Evolutionary conservation across 2,888 invertebrate genomes (phyloP).

Genomic region (Creontiades dilutus): DNA sequence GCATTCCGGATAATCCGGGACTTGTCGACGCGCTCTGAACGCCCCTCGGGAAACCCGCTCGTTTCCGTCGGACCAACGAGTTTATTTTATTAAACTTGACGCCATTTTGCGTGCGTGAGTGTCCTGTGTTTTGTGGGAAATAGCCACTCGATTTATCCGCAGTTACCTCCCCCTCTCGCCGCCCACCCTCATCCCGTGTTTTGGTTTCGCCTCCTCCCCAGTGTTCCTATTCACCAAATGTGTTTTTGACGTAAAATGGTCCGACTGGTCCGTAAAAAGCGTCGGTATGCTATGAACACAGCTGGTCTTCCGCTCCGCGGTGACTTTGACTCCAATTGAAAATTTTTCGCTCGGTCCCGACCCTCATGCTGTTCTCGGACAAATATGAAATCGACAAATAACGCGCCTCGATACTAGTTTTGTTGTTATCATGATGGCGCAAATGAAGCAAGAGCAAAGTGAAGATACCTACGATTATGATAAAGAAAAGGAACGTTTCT

Average conservation of each 20-base stretch:
- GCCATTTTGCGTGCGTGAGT: conserved; percentile 69
- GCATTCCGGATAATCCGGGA: background rate
- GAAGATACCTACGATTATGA: conserved; percentile 80
- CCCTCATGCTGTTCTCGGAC: background rate
- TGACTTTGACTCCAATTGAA: conserved; percentile 26
- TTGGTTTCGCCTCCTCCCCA: background rate
- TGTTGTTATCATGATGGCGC: conserved; percentile 40
- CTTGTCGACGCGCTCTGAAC: background rate
- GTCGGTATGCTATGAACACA: conserved; percentile 57
- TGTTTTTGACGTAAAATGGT: conserved; percentile 55
- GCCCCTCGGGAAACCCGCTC: background rate
- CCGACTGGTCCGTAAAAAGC: conserved; percentile 21
- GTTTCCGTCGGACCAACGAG: background rate
- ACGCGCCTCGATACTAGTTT: conserved; percentile 6
- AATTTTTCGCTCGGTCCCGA: conserved; percentile 1
- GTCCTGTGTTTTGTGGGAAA: conserved; percentile 61
- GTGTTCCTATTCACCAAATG: background rate
- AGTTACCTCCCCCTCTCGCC: background rate
- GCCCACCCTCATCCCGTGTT: background rate
- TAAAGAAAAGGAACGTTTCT: conserved; percentile 88
- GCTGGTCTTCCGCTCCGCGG: conserved; percentile 36
- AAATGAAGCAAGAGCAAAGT: background rate
- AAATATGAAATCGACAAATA: conserved; percentile 32
- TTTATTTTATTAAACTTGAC: conserved; percentile 60
- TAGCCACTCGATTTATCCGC: conserved; percentile 52